A percentile compares a stretch with the other conserved stretches of the same genome.
Evolutionary conservation across 2,888 invertebrate genomes (phyloP).

Genomic region (Drosophila lutescens): DNA sequence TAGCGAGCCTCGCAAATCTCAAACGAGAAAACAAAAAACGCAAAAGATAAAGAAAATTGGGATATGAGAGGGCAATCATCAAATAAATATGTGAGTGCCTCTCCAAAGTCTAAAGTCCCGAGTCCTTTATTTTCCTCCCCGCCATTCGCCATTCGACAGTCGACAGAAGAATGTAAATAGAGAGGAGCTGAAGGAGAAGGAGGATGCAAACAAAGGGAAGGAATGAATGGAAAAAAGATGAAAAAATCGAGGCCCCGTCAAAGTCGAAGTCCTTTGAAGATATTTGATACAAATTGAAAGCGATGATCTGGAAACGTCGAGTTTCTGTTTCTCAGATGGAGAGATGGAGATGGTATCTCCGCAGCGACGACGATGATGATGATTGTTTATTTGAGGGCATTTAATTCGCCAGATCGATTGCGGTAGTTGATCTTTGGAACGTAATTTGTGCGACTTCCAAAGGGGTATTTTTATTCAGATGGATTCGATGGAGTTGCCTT

Average conservation of each 20-base stretch:
- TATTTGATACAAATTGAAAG: conserved; percentile 75
- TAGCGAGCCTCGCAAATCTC: conserved; percentile 59
- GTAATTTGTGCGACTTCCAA: conserved; percentile 19
- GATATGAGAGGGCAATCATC: conserved; percentile 42
- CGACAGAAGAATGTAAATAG: conserved; percentile 36
- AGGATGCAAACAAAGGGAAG: conserved; percentile 21
- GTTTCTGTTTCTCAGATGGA: conserved; percentile 18
- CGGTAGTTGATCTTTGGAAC: conserved; percentile 46
- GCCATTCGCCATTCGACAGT: conserved; percentile 5
- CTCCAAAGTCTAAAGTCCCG: conserved; percentile 5
- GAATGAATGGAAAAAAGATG: conserved; percentile 5
- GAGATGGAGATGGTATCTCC: neutral
- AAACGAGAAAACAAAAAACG: neutral
- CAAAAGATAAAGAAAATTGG: conserved; percentile 21
- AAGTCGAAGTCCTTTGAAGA: conserved; percentile 52
- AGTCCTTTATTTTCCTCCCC: conserved; percentile 15
- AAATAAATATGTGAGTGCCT: conserved; percentile 43
- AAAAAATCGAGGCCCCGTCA: conserved; percentile 39
- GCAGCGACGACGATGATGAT: neutral
- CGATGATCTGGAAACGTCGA: conserved; percentile 77
- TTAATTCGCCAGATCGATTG: conserved; percentile 46
- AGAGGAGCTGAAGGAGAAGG: neutral
- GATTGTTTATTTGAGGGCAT: conserved; percentile 22
- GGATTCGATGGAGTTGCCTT: neutral
- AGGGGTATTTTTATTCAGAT: neutral